A percentile compares a stretch with the other conserved stretches of the same genome.
Evolutionary conservation across 1,140 invertebrate genomes (phyloP).

Genomic region (Leptinotarsa defecta): DNA sequence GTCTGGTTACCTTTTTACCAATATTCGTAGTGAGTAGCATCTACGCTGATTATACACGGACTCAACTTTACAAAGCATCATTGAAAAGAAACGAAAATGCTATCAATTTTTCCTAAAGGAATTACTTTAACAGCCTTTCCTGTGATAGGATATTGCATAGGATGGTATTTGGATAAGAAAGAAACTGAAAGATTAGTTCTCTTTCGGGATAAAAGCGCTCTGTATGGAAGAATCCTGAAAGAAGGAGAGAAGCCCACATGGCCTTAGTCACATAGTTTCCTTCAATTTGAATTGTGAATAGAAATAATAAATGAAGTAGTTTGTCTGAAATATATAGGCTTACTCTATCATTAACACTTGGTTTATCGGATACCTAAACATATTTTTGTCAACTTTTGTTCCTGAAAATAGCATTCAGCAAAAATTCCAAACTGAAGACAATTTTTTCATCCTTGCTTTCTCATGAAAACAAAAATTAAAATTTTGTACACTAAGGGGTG

Average conservation of each 20-base stretch:
- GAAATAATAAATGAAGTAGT: too few relatives aligned
- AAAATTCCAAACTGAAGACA: too few relatives aligned
- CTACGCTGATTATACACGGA: slow-evolving; percentile 71
- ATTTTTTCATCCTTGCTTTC: too few relatives aligned
- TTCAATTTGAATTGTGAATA: neutral
- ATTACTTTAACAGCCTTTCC: slow-evolving; percentile 58
- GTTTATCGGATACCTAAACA: too few relatives aligned
- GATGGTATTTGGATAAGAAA: slow-evolving; percentile 66
- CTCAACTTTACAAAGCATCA: slow-evolving; percentile 69
- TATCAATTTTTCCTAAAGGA: slow-evolving; percentile 53
- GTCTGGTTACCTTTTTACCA: slow-evolving; percentile 68
- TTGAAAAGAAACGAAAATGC: slow-evolving; percentile 54
- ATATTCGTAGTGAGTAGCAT: slow-evolving; percentile 62
- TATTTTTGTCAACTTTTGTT: too few relatives aligned
- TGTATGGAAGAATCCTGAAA: slow-evolving; percentile 69
- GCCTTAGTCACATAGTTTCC: slow-evolving; percentile 58
- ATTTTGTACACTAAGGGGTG: too few relatives aligned
- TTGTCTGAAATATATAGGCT: too few relatives aligned
- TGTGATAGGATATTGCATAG: slow-evolving; percentile 62
- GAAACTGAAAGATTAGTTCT: slow-evolving; percentile 71
- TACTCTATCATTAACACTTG: too few relatives aligned
- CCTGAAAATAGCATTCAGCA: too few relatives aligned
- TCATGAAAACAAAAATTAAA: too few relatives aligned
- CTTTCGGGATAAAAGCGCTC: slow-evolving; percentile 76
- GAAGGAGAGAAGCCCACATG: slow-evolving; percentile 73